phyloP scores from a whole-genome alignment of 1,140 invertebrate species.

The Diabrotica virgifera region DNA sequence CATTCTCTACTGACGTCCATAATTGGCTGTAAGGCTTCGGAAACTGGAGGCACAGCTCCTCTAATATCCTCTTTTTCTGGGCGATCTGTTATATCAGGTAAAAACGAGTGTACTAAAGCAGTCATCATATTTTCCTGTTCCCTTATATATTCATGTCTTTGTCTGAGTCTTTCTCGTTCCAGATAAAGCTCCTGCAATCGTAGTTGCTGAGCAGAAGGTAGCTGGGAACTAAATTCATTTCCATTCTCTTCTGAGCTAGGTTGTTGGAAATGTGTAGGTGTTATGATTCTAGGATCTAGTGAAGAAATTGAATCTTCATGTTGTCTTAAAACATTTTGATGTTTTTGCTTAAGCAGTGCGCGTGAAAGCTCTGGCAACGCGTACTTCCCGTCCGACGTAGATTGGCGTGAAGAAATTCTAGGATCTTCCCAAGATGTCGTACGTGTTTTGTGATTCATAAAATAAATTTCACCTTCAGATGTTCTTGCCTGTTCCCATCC shows the following conservation, averaged over 20 bases:
- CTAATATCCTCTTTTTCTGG: constrained; percentile 92
- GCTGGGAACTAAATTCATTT: constrained; percentile 49
- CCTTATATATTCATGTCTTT: constrained; percentile 84
- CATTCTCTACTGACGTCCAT: too few species aligned
- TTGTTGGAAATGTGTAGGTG: constrained; percentile 41
- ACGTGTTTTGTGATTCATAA: neutral
- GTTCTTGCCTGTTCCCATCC: constrained; percentile 96
- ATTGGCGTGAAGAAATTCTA: too few species aligned
- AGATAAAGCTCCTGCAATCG: constrained; percentile 79
- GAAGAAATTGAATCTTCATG: too few species aligned
- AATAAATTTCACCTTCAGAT: constrained; percentile 74
- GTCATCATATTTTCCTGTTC: constrained; percentile 75
- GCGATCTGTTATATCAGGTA: constrained; percentile 77
- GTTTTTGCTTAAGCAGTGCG: too few species aligned
- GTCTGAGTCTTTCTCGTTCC: constrained; percentile 81
- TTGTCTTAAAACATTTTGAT: too few species aligned
- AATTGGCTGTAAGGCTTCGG: constrained; percentile 37
- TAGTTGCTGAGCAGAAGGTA: constrained; percentile 65
- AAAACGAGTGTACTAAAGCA: constrained; percentile 74
- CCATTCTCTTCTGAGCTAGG: constrained; percentile 39
- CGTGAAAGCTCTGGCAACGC: too few species aligned
- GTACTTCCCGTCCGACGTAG: too few species aligned
- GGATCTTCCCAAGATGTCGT: too few species aligned
- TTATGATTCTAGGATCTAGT: too few species aligned
- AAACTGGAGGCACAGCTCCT: constrained; percentile 49